Base-by-base conservation (phyloP, 2,797 vertebrate genomes). In the Tapera naevia region DNA sequence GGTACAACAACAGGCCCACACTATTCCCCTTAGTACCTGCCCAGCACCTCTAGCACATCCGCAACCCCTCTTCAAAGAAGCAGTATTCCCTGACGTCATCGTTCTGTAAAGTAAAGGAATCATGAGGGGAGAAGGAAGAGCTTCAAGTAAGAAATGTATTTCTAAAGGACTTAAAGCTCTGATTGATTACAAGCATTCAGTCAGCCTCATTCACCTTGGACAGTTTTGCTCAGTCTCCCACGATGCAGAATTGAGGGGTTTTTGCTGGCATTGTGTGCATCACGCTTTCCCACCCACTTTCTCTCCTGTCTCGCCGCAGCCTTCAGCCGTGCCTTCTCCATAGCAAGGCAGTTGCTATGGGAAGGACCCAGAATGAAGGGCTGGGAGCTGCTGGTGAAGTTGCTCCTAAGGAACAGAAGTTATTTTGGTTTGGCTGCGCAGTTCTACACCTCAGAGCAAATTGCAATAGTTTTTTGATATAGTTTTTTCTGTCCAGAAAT, bases 111-210 rank as follows among this genome's bases (percentile, higher is more conserved):
- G 88, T 93, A 88, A 85, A 85, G 95, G 83, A 93, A 76, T 50
- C 88, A 21, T 85, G 92, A 82, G 87, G 84, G 94, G n/a, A 87
- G 76, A 94, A 94, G 92, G 91, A 95, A 84, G 75, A 92, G 83
- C 94, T 96, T 89, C 94, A 86, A 91, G 85, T 93, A 89, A 95
- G 89, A 91, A 76, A 41, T 17, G 13, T 60, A 11, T 91, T 93
- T 89, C 81, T 83, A 74, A 94, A 90, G 80, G 83, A 70, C 67
- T 79, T 66, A 86, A 90, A 93, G 93, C 89, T 91, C 95, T 94
- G 86, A 85, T 71, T 86, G 91, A 65, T 76, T 13, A 25, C 79
- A 57, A 70, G 37, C 79, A 45, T 80, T 89, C 69, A 88, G 67
- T 25, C 70, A 48, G 72, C 67, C 84, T 41, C 60, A 24, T 85